A percentile compares a stretch with the other conserved stretches of the same genome.
Evolutionary conservation across 2,797 vertebrate genomes (phyloP).

Genomic region (Tapera naevia): DNA sequence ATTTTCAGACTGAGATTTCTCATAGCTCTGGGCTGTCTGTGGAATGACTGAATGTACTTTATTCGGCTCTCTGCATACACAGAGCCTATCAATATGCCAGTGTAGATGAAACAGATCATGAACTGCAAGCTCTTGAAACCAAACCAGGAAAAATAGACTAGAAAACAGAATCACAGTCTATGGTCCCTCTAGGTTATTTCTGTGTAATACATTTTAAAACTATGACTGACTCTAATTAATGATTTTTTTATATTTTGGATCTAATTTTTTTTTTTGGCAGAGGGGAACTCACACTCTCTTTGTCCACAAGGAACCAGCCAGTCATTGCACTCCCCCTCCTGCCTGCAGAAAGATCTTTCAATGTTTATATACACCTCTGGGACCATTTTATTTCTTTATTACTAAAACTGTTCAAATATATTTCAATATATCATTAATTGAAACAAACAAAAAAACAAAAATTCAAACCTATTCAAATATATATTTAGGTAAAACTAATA

Average conservation of each 20-base stretch:
- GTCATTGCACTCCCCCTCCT: not conserved
- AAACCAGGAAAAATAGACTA: not conserved
- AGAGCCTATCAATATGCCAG: not conserved
- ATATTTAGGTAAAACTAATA: not conserved
- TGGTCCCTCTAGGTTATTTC: not conserved
- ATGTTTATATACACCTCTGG: not conserved
- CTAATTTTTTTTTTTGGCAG: not conserved
- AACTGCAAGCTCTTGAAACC: not conserved
- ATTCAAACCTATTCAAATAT: not conserved
- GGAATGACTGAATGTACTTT: conserved; percentile 12
- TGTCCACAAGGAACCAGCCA: not conserved
- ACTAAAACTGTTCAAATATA: not conserved
- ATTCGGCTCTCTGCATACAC: not conserved
- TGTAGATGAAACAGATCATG: not conserved
- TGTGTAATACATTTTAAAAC: not conserved
- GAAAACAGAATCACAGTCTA: not conserved
- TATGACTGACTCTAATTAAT: not conserved
- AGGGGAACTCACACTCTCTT: not conserved
- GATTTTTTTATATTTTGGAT: not conserved
- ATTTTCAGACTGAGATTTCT: not conserved
- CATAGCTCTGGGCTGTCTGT: not conserved
- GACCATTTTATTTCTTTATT: not conserved
- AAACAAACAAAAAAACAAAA: not conserved
- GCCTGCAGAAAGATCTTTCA: not conserved
- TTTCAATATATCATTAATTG: not conserved